Conservation (phyloP, 2,113 vertebrate species). For the Erythrocebus patas region DNA sequence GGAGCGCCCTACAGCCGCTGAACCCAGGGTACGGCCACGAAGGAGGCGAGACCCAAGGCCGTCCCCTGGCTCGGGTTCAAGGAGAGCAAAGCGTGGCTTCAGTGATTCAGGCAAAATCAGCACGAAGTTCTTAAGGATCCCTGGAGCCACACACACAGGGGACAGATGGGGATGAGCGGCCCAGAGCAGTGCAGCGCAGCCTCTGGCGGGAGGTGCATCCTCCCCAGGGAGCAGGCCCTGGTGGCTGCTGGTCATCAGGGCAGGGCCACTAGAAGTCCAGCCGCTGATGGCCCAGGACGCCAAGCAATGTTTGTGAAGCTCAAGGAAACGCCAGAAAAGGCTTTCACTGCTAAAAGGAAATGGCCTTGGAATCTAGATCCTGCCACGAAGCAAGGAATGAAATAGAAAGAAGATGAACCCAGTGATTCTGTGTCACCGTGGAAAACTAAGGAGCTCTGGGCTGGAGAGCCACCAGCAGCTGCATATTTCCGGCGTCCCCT, state of each 20-base stretch:
- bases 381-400: not conserved
- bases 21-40: not conserved
- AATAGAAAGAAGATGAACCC: not conserved
- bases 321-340: not conserved
- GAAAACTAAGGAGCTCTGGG: not conserved
- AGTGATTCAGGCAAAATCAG: not conserved
- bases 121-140: not conserved
- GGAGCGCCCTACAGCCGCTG: constrained; percentile 24
- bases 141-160: not conserved
- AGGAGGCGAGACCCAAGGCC: not conserved
- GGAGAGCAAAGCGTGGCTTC: constrained; percentile 33
- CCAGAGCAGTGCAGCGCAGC: not conserved
- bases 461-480: not conserved
- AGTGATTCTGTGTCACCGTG: rapidly evolving
- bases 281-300: not conserved
- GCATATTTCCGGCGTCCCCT: rapidly evolving
- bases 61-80: constrained; percentile 9
- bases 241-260: no score
- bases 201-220: no score
- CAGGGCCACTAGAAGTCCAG: no score
- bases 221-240: no score
- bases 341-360: not conserved
- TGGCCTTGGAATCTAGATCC: not conserved
- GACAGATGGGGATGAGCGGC: not conserved
- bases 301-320: not conserved